Evolutionary conservation across 2,888 invertebrate species (phyloP).

Genomic region (Standfussiana lucernea): DNA sequence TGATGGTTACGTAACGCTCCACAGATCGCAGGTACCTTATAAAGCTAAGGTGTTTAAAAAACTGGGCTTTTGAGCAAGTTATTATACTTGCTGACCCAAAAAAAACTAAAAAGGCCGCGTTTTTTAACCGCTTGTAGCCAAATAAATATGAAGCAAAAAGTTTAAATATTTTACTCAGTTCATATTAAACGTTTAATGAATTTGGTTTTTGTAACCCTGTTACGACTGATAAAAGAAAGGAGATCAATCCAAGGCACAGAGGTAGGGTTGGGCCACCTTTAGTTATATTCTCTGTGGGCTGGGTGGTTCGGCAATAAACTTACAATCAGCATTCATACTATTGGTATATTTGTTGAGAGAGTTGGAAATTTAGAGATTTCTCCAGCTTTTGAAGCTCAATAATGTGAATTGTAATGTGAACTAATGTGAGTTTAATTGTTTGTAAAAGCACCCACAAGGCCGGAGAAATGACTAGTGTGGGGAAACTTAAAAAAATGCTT

Average conservation of each 20-base stretch:
- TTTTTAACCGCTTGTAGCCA: conserved; percentile 16
- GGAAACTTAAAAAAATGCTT: not conserved
- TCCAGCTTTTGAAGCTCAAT: not conserved
- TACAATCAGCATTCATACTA: not conserved
- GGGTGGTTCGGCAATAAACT: not conserved
- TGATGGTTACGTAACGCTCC: conserved; percentile 60
- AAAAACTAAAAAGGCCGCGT: conserved; percentile 20
- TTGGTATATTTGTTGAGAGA: not conserved
- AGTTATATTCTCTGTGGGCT: not conserved
- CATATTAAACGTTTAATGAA: not conserved
- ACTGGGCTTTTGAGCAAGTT: conserved; percentile 32
- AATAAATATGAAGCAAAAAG: conserved; percentile 32
- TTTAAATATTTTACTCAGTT: not conserved
- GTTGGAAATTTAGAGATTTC: not conserved
- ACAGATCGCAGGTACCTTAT: conserved; percentile 21
- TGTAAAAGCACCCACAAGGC: not conserved
- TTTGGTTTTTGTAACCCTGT: not conserved
- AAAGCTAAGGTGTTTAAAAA: conserved; percentile 14
- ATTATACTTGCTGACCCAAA: conserved; percentile 27
- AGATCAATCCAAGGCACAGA: not conserved
- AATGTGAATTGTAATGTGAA: no score
- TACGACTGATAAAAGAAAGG: not conserved
- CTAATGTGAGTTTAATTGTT: not conserved
- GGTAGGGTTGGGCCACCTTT: not conserved
- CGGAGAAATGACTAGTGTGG: not conserved